Base-by-base conservation (phyloP, 2,797 vertebrate species). In the Synanceia verrucosa region DNA sequence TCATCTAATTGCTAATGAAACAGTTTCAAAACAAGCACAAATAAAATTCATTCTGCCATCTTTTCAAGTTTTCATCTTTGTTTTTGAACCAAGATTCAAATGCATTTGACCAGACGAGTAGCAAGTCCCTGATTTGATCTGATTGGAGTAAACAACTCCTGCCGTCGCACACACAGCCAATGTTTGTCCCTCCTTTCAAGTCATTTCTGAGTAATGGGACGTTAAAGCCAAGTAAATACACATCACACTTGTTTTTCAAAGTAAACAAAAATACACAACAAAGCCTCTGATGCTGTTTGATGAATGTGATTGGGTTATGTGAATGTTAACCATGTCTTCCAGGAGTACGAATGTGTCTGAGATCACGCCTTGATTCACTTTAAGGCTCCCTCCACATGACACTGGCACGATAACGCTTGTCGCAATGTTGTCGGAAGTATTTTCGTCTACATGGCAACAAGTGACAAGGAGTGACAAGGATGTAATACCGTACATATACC, bases 1-100 rank as follows among this genome's bases (percentile, higher is more conserved):
- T 50, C 37, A 74, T 79, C 37, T 33, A 75, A 67, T 57, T 58
- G 24, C 53, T 43, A 46, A 70, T 1, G 10, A 46, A 52, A n/a
- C 2, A 31, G n/a, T 16, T 56, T 74, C 12, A 43, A 71, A 78
- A 69, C 58, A 47, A 76, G 23, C 19, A 53, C 5, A 37, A 13
- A 71, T 23, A 31, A n/a, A 64, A 65, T 6, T 29, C 9, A 58
- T 53, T 65, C 3, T 16, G 19, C 13, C 4, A 43, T 67, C 41
- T 68, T 41, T 64, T 24, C 16, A 53, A 53, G 29, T 37, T 63
- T 59, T 57, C 13, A 6, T 56, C 16, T 41, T 28, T 11, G 0
- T 9, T 23, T 52, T 18, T 55, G 44, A 43, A 41, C 9, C 13
- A 46, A 4, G 1, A 77, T 44, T 82, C 29, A 70, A 34, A 70